These are phyloP conservation scores for Heterodera carotae DNA, from an alignment of 1,140 invertebrate species.

Conservation along the genomic window DNA sequence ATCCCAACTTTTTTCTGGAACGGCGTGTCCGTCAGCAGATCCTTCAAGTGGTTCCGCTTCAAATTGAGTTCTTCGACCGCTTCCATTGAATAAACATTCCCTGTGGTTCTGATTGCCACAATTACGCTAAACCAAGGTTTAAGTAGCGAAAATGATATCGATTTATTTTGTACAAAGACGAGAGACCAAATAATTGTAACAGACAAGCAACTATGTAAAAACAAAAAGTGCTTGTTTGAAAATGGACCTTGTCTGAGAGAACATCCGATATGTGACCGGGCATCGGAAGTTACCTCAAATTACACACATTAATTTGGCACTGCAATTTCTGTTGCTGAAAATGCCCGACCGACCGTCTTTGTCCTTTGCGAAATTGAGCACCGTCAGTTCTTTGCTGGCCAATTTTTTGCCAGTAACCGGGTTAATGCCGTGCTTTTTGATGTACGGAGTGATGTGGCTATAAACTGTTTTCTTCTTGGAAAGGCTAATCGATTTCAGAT, in stretches of 20 bases:
- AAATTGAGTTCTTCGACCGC: constrained; percentile 95
- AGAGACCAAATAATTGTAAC: no score
- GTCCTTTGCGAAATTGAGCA: constrained; percentile 87
- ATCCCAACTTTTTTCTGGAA: constrained; percentile 81
- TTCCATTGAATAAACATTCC: constrained; percentile 94
- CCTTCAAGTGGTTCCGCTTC: constrained; percentile 89
- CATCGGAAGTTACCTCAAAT: constrained; percentile 78
- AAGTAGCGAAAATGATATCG: no score
- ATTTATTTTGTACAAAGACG: no score
- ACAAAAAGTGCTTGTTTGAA: background rate
- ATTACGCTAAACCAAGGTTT: constrained; percentile 83
- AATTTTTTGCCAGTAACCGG: constrained; percentile 88
- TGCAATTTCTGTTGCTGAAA: constrained; percentile 19
- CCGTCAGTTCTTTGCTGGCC: constrained; percentile 81
- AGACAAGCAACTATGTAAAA: background rate
- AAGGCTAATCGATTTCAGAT: background rate
- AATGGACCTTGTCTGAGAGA: constrained; percentile 76
- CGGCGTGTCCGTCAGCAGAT: constrained; percentile 85
- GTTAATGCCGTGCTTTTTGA: constrained; percentile 90
- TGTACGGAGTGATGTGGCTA: constrained; percentile 79
- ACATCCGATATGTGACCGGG: constrained; percentile 89
- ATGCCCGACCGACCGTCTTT: constrained; percentile 70
- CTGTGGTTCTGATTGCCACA: constrained; percentile 83
- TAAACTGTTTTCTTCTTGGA: constrained; percentile 27
- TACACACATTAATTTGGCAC: constrained; percentile 44